A percentile compares a stretch with the other conserved stretches of the same genome.
Evolutionary conservation across 2,113 vertebrate genomes (phyloP).

Genomic region (Donacobius atricapilla): DNA sequence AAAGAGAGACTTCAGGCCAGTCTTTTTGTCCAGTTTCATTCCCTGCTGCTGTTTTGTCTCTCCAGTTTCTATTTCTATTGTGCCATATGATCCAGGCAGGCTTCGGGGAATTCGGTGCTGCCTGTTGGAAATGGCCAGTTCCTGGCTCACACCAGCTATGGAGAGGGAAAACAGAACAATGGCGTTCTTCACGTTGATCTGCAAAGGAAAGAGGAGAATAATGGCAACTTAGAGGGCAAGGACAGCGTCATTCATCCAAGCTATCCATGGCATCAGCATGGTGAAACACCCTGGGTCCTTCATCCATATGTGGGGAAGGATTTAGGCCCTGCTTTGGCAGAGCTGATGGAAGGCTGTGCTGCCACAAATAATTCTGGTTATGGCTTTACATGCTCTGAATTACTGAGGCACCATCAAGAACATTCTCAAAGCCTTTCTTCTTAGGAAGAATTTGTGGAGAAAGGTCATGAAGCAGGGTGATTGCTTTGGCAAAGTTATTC

Average conservation of each 20-base stretch:
- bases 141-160: conserved; percentile 88
- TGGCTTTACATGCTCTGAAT: not conserved
- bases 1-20: conserved; percentile 84
- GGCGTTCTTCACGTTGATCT: conserved; percentile 92
- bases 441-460: not conserved
- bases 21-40: conserved; percentile 72
- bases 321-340: not conserved
- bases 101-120: conserved; percentile 72
- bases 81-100: conserved; percentile 72
- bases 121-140: conserved; percentile 82
- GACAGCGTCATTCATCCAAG: not conserved
- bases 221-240: not conserved
- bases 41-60: conserved; percentile 58
- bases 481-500: not conserved
- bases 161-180: conserved; percentile 96
- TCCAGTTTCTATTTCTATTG: conserved; percentile 77
- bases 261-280: not conserved
- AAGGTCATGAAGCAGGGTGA: not conserved
- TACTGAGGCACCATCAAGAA: not conserved
- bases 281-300: not conserved
- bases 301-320: not conserved
- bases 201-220: conserved; percentile 29
- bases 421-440: not conserved
- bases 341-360: not conserved
- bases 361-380: not conserved